A percentile compares a stretch with the other conserved stretches of the same genome.
Evolutionary conservation across 2,113 vertebrate species (phyloP).

Genomic region (Crotalus horridus): DNA sequence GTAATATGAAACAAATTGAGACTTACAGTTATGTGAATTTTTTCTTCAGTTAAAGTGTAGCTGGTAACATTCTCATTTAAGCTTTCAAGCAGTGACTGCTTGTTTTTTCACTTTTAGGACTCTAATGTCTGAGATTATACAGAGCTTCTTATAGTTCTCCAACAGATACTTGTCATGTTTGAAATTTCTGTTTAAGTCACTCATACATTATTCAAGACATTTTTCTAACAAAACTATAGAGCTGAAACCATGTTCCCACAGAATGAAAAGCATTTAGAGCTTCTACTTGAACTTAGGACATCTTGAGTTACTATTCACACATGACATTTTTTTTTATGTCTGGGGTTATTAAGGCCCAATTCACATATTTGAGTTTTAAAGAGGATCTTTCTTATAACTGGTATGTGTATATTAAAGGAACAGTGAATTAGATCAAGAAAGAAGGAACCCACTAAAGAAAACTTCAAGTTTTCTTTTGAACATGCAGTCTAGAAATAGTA

Average conservation of each 20-base stretch:
- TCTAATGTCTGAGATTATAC: slow-evolving; percentile 5
- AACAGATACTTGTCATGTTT: neutral
- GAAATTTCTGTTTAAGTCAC: slow-evolving; percentile 32
- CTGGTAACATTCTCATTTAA: slow-evolving; percentile 14
- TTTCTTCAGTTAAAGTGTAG: slow-evolving; percentile 26
- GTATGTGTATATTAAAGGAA: neutral
- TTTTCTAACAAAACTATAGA: neutral
- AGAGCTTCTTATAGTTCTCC: slow-evolving; percentile 18
- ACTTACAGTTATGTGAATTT: slow-evolving; percentile 52
- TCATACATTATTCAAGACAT: slow-evolving; percentile 8
- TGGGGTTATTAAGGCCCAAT: neutral
- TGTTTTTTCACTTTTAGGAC: neutral
- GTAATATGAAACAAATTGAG: slow-evolving; percentile 49
- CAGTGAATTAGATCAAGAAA: neutral
- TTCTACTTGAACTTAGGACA: slow-evolving; percentile 16
- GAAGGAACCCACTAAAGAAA: neutral
- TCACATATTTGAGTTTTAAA: neutral
- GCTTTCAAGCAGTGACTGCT: neutral
- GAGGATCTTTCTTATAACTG: neutral
- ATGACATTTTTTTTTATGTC: neutral
- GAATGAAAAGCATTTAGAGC: neutral
- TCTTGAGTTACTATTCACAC: neutral
- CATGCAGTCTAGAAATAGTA: neutral
- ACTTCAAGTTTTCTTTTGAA: neutral
- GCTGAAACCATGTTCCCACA: slow-evolving; percentile 10